These are phyloP conservation scores for Forbesichthys papilliferus DNA, from an alignment of 2,113 vertebrate species.

Conservation along the genomic window DNA sequence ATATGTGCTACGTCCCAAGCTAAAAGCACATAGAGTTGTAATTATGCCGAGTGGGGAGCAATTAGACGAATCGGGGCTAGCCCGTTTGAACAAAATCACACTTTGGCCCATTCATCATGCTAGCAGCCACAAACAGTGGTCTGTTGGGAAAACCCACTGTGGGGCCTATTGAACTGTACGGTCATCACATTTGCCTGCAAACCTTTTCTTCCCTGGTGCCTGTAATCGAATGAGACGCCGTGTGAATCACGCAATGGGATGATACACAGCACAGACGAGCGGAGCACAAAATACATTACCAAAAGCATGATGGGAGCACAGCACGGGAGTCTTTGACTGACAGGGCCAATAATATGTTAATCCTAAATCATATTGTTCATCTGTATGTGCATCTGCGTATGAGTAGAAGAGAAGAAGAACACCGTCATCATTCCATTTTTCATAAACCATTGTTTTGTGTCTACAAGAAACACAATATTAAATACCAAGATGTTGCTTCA, in stretches of 20 bases:
- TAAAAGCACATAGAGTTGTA: conserved; percentile 49
- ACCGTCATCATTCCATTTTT: no score
- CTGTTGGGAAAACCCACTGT: conserved; percentile 42
- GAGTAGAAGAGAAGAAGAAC: no score
- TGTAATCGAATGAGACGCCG: conserved; percentile 63
- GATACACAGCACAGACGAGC: conserved; percentile 21
- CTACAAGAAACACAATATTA: no score
- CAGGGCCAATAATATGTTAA: background rate
- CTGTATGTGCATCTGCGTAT: no score
- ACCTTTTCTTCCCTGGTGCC: conserved; percentile 52
- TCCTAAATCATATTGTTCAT: no score
- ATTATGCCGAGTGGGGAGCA: conserved; percentile 59
- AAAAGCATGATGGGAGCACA: conserved; percentile 38
- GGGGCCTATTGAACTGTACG: conserved; percentile 19
- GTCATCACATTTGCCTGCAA: conserved; percentile 62
- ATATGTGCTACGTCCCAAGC: conserved; percentile 34
- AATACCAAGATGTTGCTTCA: no score
- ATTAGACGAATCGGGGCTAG: conserved; percentile 45
- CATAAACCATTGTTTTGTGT: no score
- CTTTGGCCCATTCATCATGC: conserved; percentile 52
- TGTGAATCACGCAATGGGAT: conserved; percentile 48
- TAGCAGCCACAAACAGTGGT: conserved; percentile 36
- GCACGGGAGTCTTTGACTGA: conserved; percentile 24
- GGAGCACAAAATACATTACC: conserved; percentile 34
- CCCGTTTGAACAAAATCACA: conserved; percentile 52